Evolutionary conservation across 2,113 vertebrate species (phyloP).

Genomic region (Benitochromis conjunctus): DNA sequence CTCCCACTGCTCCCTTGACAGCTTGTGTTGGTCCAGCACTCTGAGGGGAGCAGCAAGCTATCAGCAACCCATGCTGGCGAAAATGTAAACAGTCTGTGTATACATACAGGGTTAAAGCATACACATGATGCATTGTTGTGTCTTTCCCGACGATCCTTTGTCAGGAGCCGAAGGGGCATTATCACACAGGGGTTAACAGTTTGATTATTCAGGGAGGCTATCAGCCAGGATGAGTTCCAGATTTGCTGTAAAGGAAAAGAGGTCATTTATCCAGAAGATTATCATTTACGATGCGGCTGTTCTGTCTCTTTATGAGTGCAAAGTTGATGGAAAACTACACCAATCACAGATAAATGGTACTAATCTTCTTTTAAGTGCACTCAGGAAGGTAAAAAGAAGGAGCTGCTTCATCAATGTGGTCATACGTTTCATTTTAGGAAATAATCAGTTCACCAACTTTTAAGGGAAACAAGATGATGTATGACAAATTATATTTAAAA

Average conservation of each 20-base stretch:
- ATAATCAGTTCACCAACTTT: background rate
- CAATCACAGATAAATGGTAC: background rate
- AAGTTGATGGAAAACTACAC: background rate
- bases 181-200: background rate
- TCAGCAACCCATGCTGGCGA: slow-evolving; percentile 1
- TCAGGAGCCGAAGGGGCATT: background rate
- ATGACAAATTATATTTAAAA: background rate
- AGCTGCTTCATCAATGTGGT: background rate
- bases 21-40: slow-evolving; percentile 95
- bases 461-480: background rate
- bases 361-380: background rate
- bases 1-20: slow-evolving; percentile 93
- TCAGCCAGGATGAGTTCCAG: background rate
- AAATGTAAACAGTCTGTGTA: background rate
- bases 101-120: background rate
- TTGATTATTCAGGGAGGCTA: background rate
- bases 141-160: background rate
- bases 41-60: slow-evolving; percentile 60
- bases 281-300: background rate
- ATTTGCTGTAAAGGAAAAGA: background rate
- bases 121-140: background rate
- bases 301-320: background rate
- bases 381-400: background rate
- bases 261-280: background rate
- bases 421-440: background rate